Base-by-base conservation (phyloP, 2,888 invertebrate genomes). In the Pherbina coryleti region DNA sequence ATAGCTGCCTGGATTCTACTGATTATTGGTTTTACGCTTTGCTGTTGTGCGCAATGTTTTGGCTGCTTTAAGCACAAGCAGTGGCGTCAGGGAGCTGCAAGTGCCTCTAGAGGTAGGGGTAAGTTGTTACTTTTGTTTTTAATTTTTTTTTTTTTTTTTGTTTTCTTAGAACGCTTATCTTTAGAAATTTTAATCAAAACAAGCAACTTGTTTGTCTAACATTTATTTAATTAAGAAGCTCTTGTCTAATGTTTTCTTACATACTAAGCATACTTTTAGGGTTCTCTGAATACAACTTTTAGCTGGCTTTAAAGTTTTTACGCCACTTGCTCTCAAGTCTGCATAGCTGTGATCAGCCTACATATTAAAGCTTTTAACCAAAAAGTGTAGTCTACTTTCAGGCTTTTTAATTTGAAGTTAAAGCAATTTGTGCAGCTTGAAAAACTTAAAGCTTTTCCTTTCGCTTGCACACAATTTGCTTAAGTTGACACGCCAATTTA, bases 31-130 rank as follows among this genome's bases (percentile, higher is more conserved):
- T 88, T 88, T 79, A 84, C 86, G 55, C 82, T 89, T 67, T 88
- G 88, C 81, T 88, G 88, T 79, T 88, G 88, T 78, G 84, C 87
- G 44, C 89, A 88, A 77, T 89, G 87, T 79, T 87, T 86, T 22
- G 85, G 84, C 49, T 81, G 64, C 8, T 55, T 70, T 31, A 67
- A 55, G 82, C 81, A 83, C 5, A 70, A 70, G 4, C 31, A 75
- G 75, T 69, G 75, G 69, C 78, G 76, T 2, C 80, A 77, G 34
- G 80, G 79, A 1, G 60, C 76, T 3, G 70, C 67, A 79, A 79
- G 80, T 31, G 81, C 81, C 14, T 49, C 76, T 14, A 79, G 76
- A 57, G 17, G 66, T 74, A 53, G 69, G 75, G 69, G 69, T 72
- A 25, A 57, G 53, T 53, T 53, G 5, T 37, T n/a, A n/a, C n/a